Conservation (phyloP, 2,113 vertebrate species). For the Thunnus thynnus region DNA sequence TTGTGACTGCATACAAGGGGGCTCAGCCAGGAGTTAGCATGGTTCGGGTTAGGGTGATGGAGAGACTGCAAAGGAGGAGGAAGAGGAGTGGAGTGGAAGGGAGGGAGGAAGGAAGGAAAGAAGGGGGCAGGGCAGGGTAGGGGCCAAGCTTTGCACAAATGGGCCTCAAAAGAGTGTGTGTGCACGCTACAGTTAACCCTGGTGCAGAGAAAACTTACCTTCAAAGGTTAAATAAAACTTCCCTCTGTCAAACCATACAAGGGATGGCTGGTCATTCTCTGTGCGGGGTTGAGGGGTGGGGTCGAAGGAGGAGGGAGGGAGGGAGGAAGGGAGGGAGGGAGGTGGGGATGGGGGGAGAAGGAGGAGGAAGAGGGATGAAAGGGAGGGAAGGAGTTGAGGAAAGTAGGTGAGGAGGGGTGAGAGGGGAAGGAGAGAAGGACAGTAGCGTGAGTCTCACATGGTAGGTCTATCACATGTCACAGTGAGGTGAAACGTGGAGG, state of each 20-base stretch:
- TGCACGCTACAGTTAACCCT: conserved; percentile 76
- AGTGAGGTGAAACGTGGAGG: conserved; percentile 81
- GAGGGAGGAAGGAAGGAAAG: conserved; percentile 29
- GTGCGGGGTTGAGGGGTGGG: conserved; percentile 91
- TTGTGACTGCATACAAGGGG: conserved; percentile 59
- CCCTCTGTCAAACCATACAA: conserved; percentile 99
- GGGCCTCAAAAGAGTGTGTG: conserved; percentile 81
- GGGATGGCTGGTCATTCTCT: conserved; percentile 99
- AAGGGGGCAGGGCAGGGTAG: conserved; percentile 50
- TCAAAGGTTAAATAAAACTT: conserved; percentile 99
- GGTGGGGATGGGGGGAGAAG: conserved; percentile 85
- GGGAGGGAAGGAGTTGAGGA: conserved; percentile 60
- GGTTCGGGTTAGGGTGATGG: conserved; percentile 43
- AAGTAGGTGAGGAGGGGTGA: conserved; percentile 68
- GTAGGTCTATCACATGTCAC: conserved; percentile 90
- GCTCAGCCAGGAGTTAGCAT: conserved; percentile 54
- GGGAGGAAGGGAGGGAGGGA: conserved; percentile 85
- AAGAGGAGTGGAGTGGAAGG: conserved; percentile 6
- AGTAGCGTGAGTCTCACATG: conserved; percentile 95
- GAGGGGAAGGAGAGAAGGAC: conserved; percentile 95
- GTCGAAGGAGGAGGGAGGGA: conserved; percentile 70
- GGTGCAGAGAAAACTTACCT: conserved; percentile 94
- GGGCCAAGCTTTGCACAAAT: conserved; percentile 79
- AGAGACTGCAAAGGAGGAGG: conserved; percentile 29
- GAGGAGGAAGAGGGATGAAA: conserved; percentile 83